Percentiles rank a stretch among this genome's conserved stretches.
Conservation (phyloP, 2,797 vertebrate species). For the Gobio occitaniae region DNA sequence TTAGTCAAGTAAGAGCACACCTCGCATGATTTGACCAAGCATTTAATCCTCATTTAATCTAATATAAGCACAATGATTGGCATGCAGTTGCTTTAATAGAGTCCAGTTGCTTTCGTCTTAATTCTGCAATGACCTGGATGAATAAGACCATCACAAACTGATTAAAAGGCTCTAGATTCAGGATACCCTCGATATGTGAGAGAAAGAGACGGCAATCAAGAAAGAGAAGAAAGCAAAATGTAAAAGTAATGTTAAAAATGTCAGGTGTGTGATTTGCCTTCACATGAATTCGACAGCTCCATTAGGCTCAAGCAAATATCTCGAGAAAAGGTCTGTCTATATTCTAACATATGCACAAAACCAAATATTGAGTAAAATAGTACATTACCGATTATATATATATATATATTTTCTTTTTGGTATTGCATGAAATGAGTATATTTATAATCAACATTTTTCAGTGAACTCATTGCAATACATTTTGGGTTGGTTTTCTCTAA, state of each 20-base stretch:
- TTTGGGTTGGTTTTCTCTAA: neutral
- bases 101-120: neutral
- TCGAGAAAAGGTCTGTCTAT: neutral
- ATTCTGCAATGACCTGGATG: neutral
- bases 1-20: neutral
- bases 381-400: neutral
- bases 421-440: neutral
- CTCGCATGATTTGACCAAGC: neutral
- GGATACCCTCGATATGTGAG: slow-evolving; percentile 3
- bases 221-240: neutral
- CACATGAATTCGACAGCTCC: neutral
- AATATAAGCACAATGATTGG: neutral
- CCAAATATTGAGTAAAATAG: neutral
- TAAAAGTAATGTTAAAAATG: neutral
- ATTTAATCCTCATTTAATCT: neutral
- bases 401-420: accelerated
- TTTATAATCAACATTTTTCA: neutral
- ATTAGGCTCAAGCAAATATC: neutral
- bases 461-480: neutral
- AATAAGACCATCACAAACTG: neutral
- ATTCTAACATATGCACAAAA: neutral
- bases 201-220: neutral
- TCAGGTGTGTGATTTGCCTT: neutral
- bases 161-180: neutral
- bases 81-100: neutral